These are phyloP conservation scores for Telenomus remus DNA, from an alignment of 1,140 invertebrate genomes.

Conservation along the genomic window DNA sequence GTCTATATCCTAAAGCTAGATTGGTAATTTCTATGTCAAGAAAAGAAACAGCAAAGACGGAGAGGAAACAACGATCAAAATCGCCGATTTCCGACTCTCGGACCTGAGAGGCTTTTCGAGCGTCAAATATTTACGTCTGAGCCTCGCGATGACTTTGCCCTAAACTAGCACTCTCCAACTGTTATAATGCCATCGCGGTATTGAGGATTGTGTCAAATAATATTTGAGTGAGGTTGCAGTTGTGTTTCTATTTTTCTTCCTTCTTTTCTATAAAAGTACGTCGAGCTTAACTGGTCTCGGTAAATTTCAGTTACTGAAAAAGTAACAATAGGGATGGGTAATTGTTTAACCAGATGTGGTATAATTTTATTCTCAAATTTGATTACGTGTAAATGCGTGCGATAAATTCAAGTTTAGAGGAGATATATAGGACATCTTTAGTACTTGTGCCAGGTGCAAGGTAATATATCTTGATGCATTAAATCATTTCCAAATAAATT, in stretches of 20 bases:
- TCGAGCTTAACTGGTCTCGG: too few relatives aligned
- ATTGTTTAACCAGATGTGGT: neutral
- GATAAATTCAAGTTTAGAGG: slow-evolving; percentile 41
- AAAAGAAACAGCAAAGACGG: slow-evolving; percentile 21
- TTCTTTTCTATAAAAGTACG: too few relatives aligned
- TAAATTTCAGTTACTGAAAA: too few relatives aligned
- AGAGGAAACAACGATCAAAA: slow-evolving; percentile 10
- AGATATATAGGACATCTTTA: slow-evolving; percentile 45
- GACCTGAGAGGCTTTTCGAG: slow-evolving; percentile 10
- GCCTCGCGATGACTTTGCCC: slow-evolving; percentile 13
- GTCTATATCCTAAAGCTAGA: slow-evolving; percentile 61
- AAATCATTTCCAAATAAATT: slow-evolving; percentile 50
- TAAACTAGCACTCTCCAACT: slow-evolving; percentile 2
- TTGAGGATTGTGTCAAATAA: slow-evolving; percentile 1
- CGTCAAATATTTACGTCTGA: slow-evolving; percentile 18
- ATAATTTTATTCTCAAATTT: slow-evolving; percentile 31
- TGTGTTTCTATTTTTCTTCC: too few relatives aligned
- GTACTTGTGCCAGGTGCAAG: slow-evolving; percentile 43
- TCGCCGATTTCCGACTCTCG: slow-evolving; percentile 24
- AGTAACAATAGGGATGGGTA: neutral
- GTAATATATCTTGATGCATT: slow-evolving; percentile 42
- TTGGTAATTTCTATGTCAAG: slow-evolving; percentile 41
- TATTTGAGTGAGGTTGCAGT: neutral
- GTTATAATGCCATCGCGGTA: slow-evolving; percentile 2
- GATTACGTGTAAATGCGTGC: slow-evolving; percentile 37